These are phyloP conservation scores for Myotis davidii DNA, from an alignment of 2,113 vertebrate genomes.

Conservation along the genomic window DNA sequence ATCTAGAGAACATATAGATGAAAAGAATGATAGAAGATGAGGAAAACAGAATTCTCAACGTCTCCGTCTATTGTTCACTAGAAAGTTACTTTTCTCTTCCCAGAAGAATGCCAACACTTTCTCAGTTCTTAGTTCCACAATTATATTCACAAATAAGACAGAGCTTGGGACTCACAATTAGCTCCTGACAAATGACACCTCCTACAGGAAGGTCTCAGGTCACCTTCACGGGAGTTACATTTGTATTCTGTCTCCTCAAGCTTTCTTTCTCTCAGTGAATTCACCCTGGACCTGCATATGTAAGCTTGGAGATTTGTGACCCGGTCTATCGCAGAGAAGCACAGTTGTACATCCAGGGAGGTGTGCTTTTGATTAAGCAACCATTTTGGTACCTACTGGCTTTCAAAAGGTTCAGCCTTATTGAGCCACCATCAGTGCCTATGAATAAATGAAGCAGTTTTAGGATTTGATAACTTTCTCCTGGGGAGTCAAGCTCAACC, in stretches of 20 bases:
- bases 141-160: background rate
- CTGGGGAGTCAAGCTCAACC: background rate
- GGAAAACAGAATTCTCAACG: background rate
- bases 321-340: background rate
- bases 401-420: background rate
- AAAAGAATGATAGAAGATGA: background rate
- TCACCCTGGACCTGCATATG: background rate
- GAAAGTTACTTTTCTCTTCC: background rate
- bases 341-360: background rate
- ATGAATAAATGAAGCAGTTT: conserved; percentile 16
- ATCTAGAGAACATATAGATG: background rate
- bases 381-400: background rate
- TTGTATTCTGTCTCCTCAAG: background rate
- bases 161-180: background rate
- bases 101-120: background rate
- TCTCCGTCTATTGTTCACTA: background rate
- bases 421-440: background rate
- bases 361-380: background rate
- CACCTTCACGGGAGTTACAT: background rate
- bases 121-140: background rate
- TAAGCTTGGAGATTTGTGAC: background rate
- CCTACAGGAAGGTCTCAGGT: background rate
- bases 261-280: background rate
- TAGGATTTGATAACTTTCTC: background rate
- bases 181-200: background rate